These are phyloP conservation scores for Anas flavirostris DNA, from an alignment of 2,797 vertebrate species.

Conservation along the genomic window DNA sequence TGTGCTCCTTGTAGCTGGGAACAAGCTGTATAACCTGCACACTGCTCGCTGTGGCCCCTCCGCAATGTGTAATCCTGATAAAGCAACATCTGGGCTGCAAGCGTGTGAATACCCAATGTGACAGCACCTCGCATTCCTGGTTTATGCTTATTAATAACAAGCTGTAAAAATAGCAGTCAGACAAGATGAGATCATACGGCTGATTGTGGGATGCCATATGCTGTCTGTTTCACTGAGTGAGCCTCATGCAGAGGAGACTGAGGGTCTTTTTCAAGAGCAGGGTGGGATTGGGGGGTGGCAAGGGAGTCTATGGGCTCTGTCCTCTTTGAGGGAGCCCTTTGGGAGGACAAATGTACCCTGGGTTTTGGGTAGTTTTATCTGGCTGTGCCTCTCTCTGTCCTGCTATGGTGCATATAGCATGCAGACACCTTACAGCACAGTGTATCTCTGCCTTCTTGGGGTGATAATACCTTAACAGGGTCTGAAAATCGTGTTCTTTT, in stretches of 20 bases:
- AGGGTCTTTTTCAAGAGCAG: background rate
- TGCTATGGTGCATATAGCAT: background rate
- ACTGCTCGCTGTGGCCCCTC: fast-evolving
- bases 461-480: background rate
- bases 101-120: constrained; percentile 44
- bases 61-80: constrained; percentile 20
- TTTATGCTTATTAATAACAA: constrained; percentile 76
- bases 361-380: background rate
- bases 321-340: background rate
- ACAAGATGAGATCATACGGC: constrained; percentile 72
- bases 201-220: constrained; percentile 59
- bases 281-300: background rate
- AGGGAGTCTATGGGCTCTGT: background rate
- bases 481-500: background rate
- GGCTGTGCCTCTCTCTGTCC: background rate
- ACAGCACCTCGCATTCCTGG: constrained; percentile 63
- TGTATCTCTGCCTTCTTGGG: background rate
- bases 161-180: constrained; percentile 76
- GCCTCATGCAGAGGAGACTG: background rate
- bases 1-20: background rate
- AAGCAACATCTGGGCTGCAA: constrained; percentile 63
- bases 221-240: background rate
- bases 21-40: fast-evolving
- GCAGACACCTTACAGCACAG: background rate
- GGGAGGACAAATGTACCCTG: background rate